Conservation (phyloP, 2,888 invertebrate genomes). For the Platycheirus albimanus region DNA sequence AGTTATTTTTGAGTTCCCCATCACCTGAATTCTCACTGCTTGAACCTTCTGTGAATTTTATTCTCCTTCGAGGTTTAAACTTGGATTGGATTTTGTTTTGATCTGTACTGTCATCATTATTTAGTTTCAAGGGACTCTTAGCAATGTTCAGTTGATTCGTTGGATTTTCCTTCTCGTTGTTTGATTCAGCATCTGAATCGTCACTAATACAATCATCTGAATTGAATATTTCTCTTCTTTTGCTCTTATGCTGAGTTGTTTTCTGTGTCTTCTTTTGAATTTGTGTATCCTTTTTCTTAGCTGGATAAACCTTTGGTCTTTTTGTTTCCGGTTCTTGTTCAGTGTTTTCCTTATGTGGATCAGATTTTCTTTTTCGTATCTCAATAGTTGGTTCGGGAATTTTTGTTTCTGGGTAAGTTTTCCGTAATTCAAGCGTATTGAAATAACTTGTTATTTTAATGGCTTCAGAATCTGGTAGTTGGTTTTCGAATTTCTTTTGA, state of each 20-base stretch:
- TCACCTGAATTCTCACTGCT: background rate
- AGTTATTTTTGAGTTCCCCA: background rate
- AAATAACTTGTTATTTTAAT: constrained; percentile 53
- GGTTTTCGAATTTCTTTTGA: background rate
- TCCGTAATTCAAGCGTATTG: background rate
- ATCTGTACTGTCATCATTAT: background rate
- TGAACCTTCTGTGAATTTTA: background rate
- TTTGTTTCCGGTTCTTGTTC: constrained; percentile 16
- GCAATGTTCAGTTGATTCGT: background rate
- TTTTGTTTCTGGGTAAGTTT: background rate
- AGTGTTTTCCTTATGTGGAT: background rate
- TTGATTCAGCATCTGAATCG: background rate
- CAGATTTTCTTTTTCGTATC: constrained; percentile 31
- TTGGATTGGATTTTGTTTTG: background rate
- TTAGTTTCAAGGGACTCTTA: background rate
- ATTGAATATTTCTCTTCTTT: too few relatives aligned
- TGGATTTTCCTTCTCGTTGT: background rate
- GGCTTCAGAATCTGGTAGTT: background rate
- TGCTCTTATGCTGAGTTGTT: background rate
- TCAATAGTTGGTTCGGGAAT: background rate
- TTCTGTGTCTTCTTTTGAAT: background rate
- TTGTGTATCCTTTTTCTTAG: background rate
- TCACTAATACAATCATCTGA: constrained; percentile 8
- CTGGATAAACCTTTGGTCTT: background rate
- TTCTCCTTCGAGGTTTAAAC: background rate